Conservation (phyloP, 2,888 invertebrate genomes). For the Sycophila texana region DNA sequence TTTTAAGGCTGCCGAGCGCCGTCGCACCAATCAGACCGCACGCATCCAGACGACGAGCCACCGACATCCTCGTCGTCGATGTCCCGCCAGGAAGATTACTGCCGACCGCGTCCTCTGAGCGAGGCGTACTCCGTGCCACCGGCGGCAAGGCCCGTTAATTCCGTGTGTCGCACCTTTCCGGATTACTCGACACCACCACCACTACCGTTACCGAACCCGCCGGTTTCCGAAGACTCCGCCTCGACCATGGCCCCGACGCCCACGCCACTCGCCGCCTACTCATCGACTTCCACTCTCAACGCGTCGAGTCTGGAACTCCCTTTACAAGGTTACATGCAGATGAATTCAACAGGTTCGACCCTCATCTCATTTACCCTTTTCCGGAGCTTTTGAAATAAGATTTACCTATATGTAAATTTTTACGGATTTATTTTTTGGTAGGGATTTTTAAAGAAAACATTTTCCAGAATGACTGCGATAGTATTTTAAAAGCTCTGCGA, state of each 20-base stretch:
- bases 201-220: conserved; percentile 50
- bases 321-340: conserved; percentile 75
- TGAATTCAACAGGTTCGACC: conserved; percentile 75
- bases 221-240: not conserved
- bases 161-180: conserved; percentile 56
- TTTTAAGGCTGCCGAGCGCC: conserved; percentile 26
- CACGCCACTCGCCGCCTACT: conserved; percentile 58
- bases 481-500: no score
- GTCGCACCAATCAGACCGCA: conserved; percentile 24
- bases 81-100: conserved; percentile 71
- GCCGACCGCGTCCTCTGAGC: conserved; percentile 75
- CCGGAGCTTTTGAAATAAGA: not conserved
- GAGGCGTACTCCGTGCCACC: conserved; percentile 77
- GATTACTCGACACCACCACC: conserved; percentile 61
- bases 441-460: no score
- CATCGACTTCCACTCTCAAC: conserved; percentile 58
- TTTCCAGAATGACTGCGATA: no score
- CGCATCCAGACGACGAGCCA: conserved; percentile 1
- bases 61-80: conserved; percentile 57
- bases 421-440: no score
- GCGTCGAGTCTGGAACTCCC: conserved; percentile 66
- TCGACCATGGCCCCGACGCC: conserved; percentile 43
- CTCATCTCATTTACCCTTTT: not conserved
- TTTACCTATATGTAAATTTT: no score
- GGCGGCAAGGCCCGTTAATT: conserved; percentile 76